Base-by-base conservation (phyloP, 2,113 vertebrate species). In the Ailuropoda melanoleuca region DNA sequence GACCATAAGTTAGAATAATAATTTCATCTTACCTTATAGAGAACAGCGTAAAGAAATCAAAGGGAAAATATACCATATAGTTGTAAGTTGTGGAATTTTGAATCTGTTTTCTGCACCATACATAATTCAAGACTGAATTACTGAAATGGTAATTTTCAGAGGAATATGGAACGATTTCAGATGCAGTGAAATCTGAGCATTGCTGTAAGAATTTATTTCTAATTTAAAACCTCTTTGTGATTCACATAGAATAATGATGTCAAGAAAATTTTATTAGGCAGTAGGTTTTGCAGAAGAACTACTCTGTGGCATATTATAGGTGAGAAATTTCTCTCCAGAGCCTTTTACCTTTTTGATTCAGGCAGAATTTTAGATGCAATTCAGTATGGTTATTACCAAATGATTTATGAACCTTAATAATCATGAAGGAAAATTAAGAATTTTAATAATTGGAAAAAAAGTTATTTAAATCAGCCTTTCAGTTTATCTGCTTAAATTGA, bases 391-490 rank as follows among this genome's bases (percentile, higher is more conserved):
- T 97, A 62, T 96, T 92, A 90, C 48, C 29, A 23, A 74, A 94
- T 95, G 60, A 84, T 70, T 96, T 90, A 50, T 90, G 86, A 89
- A 68, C 39, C 19, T 90, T 91, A 72, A 64, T 80, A 74, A 37
- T 88, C 17, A 39, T 64, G 31, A 37, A 77, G 43, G 17, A 48
- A 92, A 92, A 90, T 93, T 85, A 81, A 92, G 39, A n/a, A 92
- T 92, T 68, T 92, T 95, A 96, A 75, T 92, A 90, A 90, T 56
- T 80, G 2, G 64, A 46, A 94, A 89, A 50, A 88, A 96, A 75
- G 17, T 84, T 62, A 75, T 88, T 95, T 89, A 97, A 95, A 87
- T 94, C 58, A 75, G 5, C 7, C 26, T 90, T 77, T 37, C 4
- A 78, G 17, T 81, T 96, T 90, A 70, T 78, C 66, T 87, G 48